Conservation (phyloP, 64 coral and sea anemone species). For the Montipora capricornis region DNA sequence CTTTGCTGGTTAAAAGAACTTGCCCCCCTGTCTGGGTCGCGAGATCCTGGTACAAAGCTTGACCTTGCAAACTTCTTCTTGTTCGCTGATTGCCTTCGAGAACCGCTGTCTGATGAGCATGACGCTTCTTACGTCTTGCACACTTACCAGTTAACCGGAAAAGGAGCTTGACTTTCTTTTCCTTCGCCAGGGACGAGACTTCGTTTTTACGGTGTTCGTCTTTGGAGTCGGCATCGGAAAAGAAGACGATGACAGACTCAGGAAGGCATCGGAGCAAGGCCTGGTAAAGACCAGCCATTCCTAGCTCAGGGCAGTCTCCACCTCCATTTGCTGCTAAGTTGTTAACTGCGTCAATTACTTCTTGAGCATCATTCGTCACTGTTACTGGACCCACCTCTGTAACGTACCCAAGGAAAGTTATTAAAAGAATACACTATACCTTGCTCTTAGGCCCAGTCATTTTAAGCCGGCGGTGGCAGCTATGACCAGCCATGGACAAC, state of each 20-base stretch:
- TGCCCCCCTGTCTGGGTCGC: slow-evolving; percentile 77
- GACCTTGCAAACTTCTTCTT: slow-evolving; percentile 39
- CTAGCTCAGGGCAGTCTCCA: slow-evolving; percentile 77
- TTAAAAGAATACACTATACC: no score
- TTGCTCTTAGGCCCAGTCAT: no score
- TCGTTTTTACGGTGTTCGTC: slow-evolving; percentile 20
- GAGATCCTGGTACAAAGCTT: slow-evolving; percentile 42
- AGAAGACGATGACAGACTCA: slow-evolving; percentile 55
- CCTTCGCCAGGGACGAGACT: slow-evolving; percentile 51
- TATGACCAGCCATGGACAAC: no score
- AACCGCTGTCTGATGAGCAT: background rate
- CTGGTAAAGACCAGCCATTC: slow-evolving; percentile 63
- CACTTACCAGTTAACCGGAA: slow-evolving; percentile 61
- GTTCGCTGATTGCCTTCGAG: background rate
- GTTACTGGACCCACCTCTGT: slow-evolving; percentile 74
- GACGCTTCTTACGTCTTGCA: slow-evolving; percentile 24
- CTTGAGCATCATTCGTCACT: slow-evolving; percentile 60
- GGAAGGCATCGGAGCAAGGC: slow-evolving; percentile 70
- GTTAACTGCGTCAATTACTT: slow-evolving; percentile 68
- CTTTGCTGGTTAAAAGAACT: slow-evolving; percentile 50
- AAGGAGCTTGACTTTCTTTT: slow-evolving; percentile 44
- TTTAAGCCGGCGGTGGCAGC: no score
- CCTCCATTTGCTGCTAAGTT: slow-evolving; percentile 40
- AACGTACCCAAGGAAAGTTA: no score
- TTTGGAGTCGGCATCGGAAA: slow-evolving; percentile 67